Conservation (phyloP, 1,140 invertebrate genomes). For the Drosophila dunni region DNA sequence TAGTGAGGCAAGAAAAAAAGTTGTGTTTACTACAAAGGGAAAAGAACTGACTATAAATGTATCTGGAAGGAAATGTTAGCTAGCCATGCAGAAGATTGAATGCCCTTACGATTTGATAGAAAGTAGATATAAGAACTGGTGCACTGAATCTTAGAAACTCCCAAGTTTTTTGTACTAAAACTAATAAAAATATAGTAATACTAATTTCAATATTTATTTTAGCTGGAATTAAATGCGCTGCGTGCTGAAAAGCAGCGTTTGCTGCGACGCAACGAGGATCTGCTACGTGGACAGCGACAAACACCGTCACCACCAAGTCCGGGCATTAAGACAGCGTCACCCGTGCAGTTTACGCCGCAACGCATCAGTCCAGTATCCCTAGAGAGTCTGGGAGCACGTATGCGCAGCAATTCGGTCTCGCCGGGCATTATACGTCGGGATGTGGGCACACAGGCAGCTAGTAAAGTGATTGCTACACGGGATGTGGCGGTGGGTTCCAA, state of each 20-base stretch:
- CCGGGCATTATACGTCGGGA: conserved; percentile 85
- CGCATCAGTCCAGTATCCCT: conserved; percentile 78
- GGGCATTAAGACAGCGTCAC: conserved; percentile 63
- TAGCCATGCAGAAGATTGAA: too few species aligned
- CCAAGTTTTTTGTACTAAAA: too few species aligned
- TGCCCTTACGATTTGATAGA: background rate
- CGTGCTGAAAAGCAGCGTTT: conserved; percentile 91
- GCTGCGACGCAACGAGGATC: conserved; percentile 85
- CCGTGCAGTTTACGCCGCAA: conserved; percentile 78
- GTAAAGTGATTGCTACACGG: conserved; percentile 53
- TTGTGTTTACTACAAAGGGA: too few species aligned
- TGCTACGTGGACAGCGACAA: conserved; percentile 84
- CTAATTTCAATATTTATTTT: background rate
- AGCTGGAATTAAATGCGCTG: conserved; percentile 89
- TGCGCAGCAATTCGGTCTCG: conserved; percentile 69
- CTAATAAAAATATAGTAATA: too few species aligned
- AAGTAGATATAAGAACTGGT: background rate
- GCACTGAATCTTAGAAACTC: too few species aligned
- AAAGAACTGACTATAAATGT: too few species aligned
- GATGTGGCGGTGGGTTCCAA: conserved; percentile 63
- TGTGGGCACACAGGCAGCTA: conserved; percentile 88
- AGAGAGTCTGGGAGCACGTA: conserved; percentile 73
- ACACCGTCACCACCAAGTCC: conserved; percentile 68
- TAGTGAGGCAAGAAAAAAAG: too few species aligned
- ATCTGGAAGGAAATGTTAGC: too few species aligned